phyloP scores from a whole-genome alignment of 2,888 invertebrate species.

The Xestia sexstrigata region DNA sequence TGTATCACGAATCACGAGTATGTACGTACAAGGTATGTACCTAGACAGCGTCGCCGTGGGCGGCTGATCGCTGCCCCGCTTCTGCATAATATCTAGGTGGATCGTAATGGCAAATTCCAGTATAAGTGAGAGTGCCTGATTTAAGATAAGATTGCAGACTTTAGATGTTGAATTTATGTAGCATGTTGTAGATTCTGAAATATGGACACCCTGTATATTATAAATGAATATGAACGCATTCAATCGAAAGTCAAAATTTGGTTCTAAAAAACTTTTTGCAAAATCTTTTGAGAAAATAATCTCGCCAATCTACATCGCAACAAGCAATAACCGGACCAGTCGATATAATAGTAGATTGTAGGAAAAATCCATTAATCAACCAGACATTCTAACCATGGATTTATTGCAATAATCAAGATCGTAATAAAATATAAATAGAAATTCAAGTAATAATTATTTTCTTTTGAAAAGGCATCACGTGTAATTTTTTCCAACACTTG shows the following conservation, averaged over 20 bases:
- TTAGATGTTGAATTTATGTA: constrained; percentile 41
- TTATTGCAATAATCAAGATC: constrained; percentile 44
- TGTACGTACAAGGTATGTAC: constrained; percentile 48
- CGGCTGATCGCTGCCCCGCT: constrained; percentile 71
- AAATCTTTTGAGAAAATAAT: constrained; percentile 26
- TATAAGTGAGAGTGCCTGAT: constrained; percentile 77
- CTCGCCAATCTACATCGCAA: constrained; percentile 18
- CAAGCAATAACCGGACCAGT: constrained; percentile 21
- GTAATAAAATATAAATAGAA: constrained; percentile 43
- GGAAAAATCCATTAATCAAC: constrained; percentile 54
- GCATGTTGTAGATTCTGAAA: constrained; percentile 13
- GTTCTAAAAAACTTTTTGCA: constrained; percentile 3
- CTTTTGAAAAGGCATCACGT: constrained; percentile 15
- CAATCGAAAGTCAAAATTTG: constrained; percentile 1
- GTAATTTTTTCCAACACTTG: not conserved
- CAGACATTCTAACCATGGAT: constrained; percentile 38
- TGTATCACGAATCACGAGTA: constrained; percentile 50
- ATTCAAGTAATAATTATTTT: constrained; percentile 29
- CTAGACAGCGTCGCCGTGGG: constrained; percentile 66
- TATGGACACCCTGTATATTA: constrained; percentile 4
- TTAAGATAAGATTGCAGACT: constrained; percentile 54
- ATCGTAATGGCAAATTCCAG: constrained; percentile 75
- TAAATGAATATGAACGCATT: not conserved
- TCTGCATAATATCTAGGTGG: constrained; percentile 71
- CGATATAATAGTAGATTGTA: constrained; percentile 33